Evolutionary conservation across 2,113 vertebrate genomes (phyloP), one percentile per base, ranked within the genome.

Genomic region (Phocoena phocoena): DNA sequence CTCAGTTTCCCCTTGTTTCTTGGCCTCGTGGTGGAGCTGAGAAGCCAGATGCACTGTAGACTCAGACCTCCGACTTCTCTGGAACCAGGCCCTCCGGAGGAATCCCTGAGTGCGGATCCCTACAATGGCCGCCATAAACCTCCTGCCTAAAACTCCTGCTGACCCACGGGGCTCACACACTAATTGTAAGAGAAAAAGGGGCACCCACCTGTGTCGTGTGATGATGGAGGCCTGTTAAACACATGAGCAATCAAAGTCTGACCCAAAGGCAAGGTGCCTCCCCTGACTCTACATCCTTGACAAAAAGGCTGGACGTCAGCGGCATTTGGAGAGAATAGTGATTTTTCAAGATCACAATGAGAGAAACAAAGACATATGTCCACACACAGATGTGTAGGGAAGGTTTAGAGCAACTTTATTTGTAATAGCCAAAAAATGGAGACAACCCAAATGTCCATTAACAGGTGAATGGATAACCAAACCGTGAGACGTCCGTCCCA

Each of bases 51-150:
- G 41, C 17, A 33, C 68, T 73, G 60, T 41, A 47, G 23, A 53
- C 47, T 38, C 8, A 83, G 53, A 47, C 50, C 36, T 26, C 20
- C 1, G 11, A 50, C 38, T 80, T 7, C 18, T 47, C 58, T 79
- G n/a, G 4, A 89, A 41, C 15, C 68, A 31, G 28, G 4, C 33
- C 74, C 63, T 55, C 0, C 0, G 15, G 38, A 23, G n/a, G 36
- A 67, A 33, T 68, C 44, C 26, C 7, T 28, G 62, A 14, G 4
- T 13, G 18, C 25, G 10, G 47, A 20, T 38, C 58, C 15, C 17
- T 55, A 18, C 21, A 12, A 8, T 2, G n/a, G 33, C 68, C 0
- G 0, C 80, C 60, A 0, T 23, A 77, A 77, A 47, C n/a, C 17
- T 82, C 60, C 10, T n/a, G 41, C 68, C 70, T 76, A 15, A 85